Conservation (phyloP, 2,797 vertebrate species). For the Sebastes dallii region DNA sequence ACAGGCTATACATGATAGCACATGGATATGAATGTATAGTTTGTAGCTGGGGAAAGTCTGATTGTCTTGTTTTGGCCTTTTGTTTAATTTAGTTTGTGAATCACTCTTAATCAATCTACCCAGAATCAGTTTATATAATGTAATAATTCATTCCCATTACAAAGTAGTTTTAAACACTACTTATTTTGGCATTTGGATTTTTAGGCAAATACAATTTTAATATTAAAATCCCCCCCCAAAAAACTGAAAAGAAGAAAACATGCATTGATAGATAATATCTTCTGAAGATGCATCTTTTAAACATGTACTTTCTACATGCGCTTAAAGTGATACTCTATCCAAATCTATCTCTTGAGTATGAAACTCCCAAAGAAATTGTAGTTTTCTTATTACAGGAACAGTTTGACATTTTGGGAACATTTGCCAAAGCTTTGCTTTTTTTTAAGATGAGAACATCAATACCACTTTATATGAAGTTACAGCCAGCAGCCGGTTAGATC, state of each 20-base stretch:
- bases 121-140: neutral
- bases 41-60: conserved; percentile 50
- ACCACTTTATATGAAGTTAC: neutral
- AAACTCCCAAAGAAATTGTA: neutral
- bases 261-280: conserved; percentile 8
- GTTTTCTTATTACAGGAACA: neutral
- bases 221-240: neutral
- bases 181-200: too few relatives aligned
- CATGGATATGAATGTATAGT: conserved; percentile 64
- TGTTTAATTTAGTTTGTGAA: conserved; percentile 48
- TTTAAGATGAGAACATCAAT: neutral
- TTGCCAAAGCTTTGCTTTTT: neutral
- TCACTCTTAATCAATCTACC: conserved; percentile 8
- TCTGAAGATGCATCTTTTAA: neutral
- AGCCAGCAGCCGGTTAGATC: neutral
- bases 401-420: neutral
- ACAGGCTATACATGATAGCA: conserved; percentile 67
- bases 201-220: neutral
- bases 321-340: neutral
- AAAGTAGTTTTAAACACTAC: neutral
- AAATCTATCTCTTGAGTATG: conserved; percentile 6
- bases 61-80: conserved; percentile 56
- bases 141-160: conserved; percentile 2
- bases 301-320: neutral
- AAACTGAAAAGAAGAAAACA: neutral